Conservation (phyloP, 1,140 invertebrate genomes). For the Apis florea region DNA sequence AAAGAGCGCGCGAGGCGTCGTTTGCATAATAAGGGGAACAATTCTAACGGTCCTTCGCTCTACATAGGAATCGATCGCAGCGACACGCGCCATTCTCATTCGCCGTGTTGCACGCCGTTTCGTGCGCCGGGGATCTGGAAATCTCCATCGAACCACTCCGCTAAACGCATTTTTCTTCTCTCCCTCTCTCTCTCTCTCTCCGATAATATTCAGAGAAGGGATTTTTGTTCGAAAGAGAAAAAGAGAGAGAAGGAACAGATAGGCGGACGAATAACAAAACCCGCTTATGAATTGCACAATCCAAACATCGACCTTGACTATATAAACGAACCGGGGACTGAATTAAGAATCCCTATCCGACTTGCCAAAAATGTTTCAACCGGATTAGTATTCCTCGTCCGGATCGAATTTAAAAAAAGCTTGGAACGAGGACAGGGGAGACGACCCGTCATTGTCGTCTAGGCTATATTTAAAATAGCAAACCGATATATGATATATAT, state of each 20-base stretch:
- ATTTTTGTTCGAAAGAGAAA: too few species aligned
- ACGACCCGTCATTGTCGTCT: neutral
- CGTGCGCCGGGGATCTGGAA: neutral
- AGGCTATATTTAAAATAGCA: neutral
- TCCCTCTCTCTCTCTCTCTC: too few species aligned
- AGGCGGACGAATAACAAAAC: neutral
- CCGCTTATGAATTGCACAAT: neutral
- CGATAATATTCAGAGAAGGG: too few species aligned
- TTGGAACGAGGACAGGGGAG: neutral
- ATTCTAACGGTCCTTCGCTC: slow-evolving; percentile 54
- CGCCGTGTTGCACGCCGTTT: neutral
- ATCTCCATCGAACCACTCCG: neutral
- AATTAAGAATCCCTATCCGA: neutral
- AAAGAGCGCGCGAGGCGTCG: slow-evolving; percentile 15
- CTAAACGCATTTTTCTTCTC: too few species aligned
- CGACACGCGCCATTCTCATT: slow-evolving; percentile 23
- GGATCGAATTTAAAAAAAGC: neutral
- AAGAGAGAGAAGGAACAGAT: neutral
- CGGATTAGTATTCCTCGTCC: neutral
- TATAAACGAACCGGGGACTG: neutral
- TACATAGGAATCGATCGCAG: slow-evolving; percentile 44
- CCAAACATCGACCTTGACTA: neutral
- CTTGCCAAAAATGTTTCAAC: neutral
- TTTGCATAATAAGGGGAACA: slow-evolving; percentile 57
- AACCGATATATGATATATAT: neutral